Base-by-base conservation (phyloP, 2,797 vertebrate genomes). In the Botia almorhae region DNA sequence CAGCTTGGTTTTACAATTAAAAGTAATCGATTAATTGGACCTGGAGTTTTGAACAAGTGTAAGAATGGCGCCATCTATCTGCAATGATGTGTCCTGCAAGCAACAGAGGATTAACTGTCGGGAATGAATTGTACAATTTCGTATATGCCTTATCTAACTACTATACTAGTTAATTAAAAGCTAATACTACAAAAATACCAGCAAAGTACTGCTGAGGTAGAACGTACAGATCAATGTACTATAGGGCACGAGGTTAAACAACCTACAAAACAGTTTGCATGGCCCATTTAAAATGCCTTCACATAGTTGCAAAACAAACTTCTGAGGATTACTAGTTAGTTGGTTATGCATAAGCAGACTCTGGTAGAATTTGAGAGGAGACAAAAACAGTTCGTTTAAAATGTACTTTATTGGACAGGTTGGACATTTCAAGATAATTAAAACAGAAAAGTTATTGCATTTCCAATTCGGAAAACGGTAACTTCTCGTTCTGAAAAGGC, bases 1-100 rank as follows among this genome's bases (percentile, higher is more conserved):
- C 69, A 65, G 69, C 50, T n/a, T 65, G 48, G 17, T n/a, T 56
- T 71, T 71, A 50, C 8, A 63, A 70, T 63, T 51, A 64, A 72
- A 11, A 14, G 6, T 29, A 72, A 72, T 79, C 69, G 26, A 71
- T 79, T 64, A 64, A 39, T 46, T 46, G 5, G 14, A 71, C 21
- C 29, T 23, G 14, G 26, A 21, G 16, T 26, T 64, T 53, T 71
- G 43, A 69, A 23, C 29, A 74, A 79, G 63, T 78, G 70, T 63
- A 55, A 21, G n/a, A 64, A 43, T 46, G 76, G 74, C 67, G 85
- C 85, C 85, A 79, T 78, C 83, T 84, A 71, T 60, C 80, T 14
- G 74, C 55, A 69, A 39, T 56, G 16, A 60, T 16, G 23, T 4
- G 55, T 65, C 16, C 26, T 39, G 64, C 65, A 63, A 79, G 76